A percentile compares a stretch with the other conserved stretches of the same genome.
These are phyloP conservation scores for Muscicapa comitata DNA, from an alignment of 2,797 vertebrate genomes.

Conservation along the genomic window DNA sequence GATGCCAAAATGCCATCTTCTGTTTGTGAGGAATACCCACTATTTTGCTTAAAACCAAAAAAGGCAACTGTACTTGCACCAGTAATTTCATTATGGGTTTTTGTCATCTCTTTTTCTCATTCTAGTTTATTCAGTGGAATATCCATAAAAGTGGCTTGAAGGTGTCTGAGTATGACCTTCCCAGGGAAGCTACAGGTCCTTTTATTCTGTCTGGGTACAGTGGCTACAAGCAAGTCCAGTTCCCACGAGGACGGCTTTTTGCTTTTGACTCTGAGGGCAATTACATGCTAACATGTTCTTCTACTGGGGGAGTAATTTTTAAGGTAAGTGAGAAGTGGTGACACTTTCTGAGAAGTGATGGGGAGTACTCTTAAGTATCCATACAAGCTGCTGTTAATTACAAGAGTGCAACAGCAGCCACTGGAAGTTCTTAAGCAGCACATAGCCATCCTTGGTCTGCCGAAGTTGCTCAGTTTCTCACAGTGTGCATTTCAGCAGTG, in stretches of 20 bases:
- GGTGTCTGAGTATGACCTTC: conserved; percentile 85
- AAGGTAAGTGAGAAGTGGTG: conserved; percentile 73
- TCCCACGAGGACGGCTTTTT: conserved; percentile 90
- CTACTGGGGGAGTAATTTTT: conserved; percentile 87
- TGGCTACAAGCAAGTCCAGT: conserved; percentile 91
- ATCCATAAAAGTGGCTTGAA: conserved; percentile 95
- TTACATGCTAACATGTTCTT: conserved; percentile 90
- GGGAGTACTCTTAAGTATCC: not conserved
- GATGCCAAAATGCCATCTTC: not conserved
- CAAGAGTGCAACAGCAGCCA: not conserved
- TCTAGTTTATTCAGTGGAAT: conserved; percentile 97
- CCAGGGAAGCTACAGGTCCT: conserved; percentile 89
- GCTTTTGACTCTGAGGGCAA: conserved; percentile 96
- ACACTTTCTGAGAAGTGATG: not conserved
- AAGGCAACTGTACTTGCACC: not conserved
- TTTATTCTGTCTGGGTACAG: conserved; percentile 94
- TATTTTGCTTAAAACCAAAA: not conserved
- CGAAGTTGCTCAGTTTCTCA: not conserved
- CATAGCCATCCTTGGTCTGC: not conserved
- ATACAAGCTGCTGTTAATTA: not conserved
- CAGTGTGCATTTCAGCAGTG: not conserved
- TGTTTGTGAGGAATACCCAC: not conserved
- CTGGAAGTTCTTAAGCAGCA: not conserved
- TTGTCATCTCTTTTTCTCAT: not conserved
- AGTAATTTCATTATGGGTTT: not conserved